Percentiles rank a stretch among this genome's conserved stretches.
Evolutionary conservation across 2,797 vertebrate species (phyloP).

Genomic region (Sebastes minor): DNA sequence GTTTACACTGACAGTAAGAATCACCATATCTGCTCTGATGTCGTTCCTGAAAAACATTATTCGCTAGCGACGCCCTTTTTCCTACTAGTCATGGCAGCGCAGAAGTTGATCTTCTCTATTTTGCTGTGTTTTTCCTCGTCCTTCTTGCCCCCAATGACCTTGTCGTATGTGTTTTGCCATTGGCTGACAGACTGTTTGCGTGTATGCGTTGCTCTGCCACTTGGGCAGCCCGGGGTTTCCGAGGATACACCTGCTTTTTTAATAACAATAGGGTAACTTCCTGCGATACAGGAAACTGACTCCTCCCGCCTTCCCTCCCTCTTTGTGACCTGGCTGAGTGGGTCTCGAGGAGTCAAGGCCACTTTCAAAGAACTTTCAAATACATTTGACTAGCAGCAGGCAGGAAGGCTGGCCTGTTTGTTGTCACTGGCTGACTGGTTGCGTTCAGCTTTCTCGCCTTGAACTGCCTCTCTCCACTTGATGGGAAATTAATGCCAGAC

Average conservation of each 20-base stretch:
- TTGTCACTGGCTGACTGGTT: constrained; percentile 41
- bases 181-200: background rate
- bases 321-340: constrained; percentile 41
- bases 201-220: constrained; percentile 12
- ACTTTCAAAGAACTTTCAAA: constrained; percentile 76
- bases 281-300: constrained; percentile 85
- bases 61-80: constrained; percentile 2
- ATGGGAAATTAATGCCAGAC: constrained; percentile 12
- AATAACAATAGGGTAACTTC: constrained; percentile 86
- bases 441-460: constrained; percentile 34
- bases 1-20: background rate
- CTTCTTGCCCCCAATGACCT: constrained; percentile 6
- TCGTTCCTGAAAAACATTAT: constrained; percentile 21
- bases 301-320: constrained; percentile 64
- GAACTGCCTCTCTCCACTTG: background rate
- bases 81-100: background rate
- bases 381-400: constrained; percentile 30
- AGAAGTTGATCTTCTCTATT: constrained; percentile 1
- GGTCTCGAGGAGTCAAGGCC: constrained; percentile 50
- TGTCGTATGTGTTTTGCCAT: constrained; percentile 4
- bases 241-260: constrained; percentile 90
- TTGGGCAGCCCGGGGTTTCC: constrained; percentile 47
- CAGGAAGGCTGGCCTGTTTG: constrained; percentile 28
- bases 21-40: background rate
- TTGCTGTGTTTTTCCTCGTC: constrained; percentile 14